Evolutionary conservation across 1,140 invertebrate genomes (phyloP), one percentile per base, ranked within the genome.

Genomic region (Leptinotarsa defecta): DNA sequence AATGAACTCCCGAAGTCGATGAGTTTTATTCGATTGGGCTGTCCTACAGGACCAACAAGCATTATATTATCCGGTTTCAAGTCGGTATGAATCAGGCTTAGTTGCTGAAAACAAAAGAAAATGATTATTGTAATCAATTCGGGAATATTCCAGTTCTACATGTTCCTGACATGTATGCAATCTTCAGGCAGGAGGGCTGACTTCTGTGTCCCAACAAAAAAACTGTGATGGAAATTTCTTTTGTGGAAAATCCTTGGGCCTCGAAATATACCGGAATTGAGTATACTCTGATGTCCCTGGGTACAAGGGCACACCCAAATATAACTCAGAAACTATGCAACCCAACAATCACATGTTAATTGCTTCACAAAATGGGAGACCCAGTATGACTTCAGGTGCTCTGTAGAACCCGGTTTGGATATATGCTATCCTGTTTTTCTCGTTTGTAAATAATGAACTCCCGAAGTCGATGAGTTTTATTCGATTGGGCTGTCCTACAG

Each of bases 331-430:
- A 22, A 99, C 98, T 71, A 99, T 98, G 88, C 98, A 99, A 27
- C 98, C 98, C 73, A 99, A 88, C 0, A 97, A 99, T 98, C 98
- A 99, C 98, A 99, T 99, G 87, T 99, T 98, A 81, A 99, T 99
- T 5, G 98, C 96, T 88, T 99, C 98, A 89, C 97, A 98, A 88
- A 99, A 99, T 67, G 97, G 98, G 80, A 99, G 88, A 77, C 94
- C 98, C 65, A 99, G 89, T 84, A 99, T 98, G 82, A 99, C 99
- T 88, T 99, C 98, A 1, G 98, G 98, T 43, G 98, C 98, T 78
- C 98, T 68, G 62, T 99, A 99, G 86, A 99, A 99, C 84, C 98
- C 91, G 78, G 97, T 99, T 88, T 99, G 98, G 76, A 99, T 90
- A 87, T 99, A 99, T 3, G 98, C 99, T 84, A 99, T 99, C 87